Evolutionary conservation across 2,888 invertebrate species (phyloP), one percentile per base, ranked within the genome.

Genomic region (Seladonia tumulorum): DNA sequence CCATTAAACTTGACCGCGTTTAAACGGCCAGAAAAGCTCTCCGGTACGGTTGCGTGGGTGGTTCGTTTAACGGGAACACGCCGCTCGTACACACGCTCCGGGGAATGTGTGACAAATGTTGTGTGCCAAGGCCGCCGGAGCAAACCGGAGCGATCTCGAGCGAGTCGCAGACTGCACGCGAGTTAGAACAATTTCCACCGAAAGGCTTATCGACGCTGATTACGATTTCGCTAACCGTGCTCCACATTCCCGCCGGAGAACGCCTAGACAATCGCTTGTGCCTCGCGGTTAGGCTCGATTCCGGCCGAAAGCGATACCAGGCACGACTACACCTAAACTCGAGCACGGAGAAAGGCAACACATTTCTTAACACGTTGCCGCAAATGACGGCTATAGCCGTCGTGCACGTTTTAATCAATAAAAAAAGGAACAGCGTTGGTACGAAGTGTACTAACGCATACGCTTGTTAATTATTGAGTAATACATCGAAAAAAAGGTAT

Each of bases 1-100:
- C 79, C 75, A 53, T 85, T 82, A 87, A 85, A 87, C 86, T 87
- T 87, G 86, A 79, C 82, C 85, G 79, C 76, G 79, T 77, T 77
- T 79, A 77, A 75, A 45, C 77, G 12, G 70, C 60, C 70, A 75
- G 85, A 76, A 82, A 82, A 82, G 76, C 82, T 68, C 49, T 66
- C 22, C 22, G 57, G 57, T 18, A n/a, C 22, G 5, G 72, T 49
- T 12, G 72, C 72, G 49, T 72, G 72, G 49, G 72, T 12, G 16
- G 35, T 29, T 29, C 47, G 16, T 71, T 47, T 22, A 72, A 49
- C 49, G 72, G 35, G 49, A 72, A 72, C 49, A 72, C 25, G 29
- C 25, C 25, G 60, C 60, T 7, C 16, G 60, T 60, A 25, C 60
- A 25, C 16, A 66, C 72, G 72, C 22, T 68, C 22, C 39, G n/a